Evolutionary conservation across 1,140 invertebrate genomes (phyloP), one percentile per base, ranked within the genome.

Genomic region (Tetragnatha versicolor): DNA sequence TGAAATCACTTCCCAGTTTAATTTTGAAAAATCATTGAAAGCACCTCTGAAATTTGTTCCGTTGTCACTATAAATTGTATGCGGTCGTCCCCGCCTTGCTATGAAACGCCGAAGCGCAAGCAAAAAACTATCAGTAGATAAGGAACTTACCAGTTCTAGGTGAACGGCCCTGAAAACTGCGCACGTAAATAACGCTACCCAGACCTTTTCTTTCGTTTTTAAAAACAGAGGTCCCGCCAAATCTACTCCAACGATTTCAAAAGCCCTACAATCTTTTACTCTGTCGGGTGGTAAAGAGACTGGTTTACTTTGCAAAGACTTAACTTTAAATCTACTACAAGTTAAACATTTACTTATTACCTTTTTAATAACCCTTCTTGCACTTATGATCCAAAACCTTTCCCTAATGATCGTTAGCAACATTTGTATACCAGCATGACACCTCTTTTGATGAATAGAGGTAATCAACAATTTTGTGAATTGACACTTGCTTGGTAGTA

Each of bases 71-170:
- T 82, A 83, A 22, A 86, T 81, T 53, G 82, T 51, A 17, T 45
- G 39, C 3, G 83, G 82, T 35, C 81, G 61, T 49, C 85, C 85
- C 29, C 86, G 70, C 35, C 85, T 79, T 17, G 84, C 81, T 10
- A 87, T 82, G 78, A 88, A 86, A 53, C 86, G 53, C 25, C 84
- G 58, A 7, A 88, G 66, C 17, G 83, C 82, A 33, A 81, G 81
- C 12, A 87, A 47, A 63, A 86, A 86, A 0, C 82, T 81, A 25
- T 85, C 83, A 0, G 85, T 85, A 0, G 83, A 79, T 5, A 88
- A 53, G 4, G 81, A 82, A 7, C 82, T 80, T 0, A 83, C 85
- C 2, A 84, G 31, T 66, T 88, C 87, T 9, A 86, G 45, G 55
- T 86, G 80, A 25, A 83, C 55, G 0, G 66, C 66, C 17, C 45